phyloP scores from a whole-genome alignment of 2,113 vertebrate species.

The Galbula dea region DNA sequence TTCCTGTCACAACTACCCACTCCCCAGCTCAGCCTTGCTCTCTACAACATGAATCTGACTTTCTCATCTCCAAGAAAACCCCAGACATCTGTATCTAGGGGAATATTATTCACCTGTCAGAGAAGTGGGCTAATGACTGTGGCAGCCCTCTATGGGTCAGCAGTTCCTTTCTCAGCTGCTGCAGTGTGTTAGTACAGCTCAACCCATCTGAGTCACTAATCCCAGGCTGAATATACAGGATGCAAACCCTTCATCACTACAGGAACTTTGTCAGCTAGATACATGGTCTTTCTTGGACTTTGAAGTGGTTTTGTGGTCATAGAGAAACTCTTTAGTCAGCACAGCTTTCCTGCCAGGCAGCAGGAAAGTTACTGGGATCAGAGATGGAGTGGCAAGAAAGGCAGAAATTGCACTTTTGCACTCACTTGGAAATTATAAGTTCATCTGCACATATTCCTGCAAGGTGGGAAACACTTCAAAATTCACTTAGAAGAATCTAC shows the following conservation, averaged over 20 bases:
- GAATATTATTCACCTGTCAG: not conserved
- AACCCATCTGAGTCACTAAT: not conserved
- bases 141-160: not conserved
- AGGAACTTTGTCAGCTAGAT: not conserved
- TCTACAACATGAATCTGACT: rapidly evolving
- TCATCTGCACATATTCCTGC: not conserved
- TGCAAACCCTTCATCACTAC: not conserved
- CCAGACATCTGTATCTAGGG: not conserved
- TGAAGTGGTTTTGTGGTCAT: constrained; percentile 14
- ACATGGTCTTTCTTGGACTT: not conserved
- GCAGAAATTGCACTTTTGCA: not conserved
- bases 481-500: not conserved
- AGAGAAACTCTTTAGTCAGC: not conserved
- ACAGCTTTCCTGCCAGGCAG: not conserved
- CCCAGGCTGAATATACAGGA: not conserved
- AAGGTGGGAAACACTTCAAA: not conserved
- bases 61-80: not conserved
- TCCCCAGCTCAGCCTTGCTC: not conserved
- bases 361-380: not conserved
- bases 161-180: not conserved
- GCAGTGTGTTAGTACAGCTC: not conserved
- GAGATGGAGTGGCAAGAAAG: not conserved
- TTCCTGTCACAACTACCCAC: not conserved
- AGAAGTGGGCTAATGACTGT: not conserved
- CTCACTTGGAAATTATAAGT: not conserved